Conservation (phyloP, 2,797 vertebrate genomes). For the Sebastiscus tertius region DNA sequence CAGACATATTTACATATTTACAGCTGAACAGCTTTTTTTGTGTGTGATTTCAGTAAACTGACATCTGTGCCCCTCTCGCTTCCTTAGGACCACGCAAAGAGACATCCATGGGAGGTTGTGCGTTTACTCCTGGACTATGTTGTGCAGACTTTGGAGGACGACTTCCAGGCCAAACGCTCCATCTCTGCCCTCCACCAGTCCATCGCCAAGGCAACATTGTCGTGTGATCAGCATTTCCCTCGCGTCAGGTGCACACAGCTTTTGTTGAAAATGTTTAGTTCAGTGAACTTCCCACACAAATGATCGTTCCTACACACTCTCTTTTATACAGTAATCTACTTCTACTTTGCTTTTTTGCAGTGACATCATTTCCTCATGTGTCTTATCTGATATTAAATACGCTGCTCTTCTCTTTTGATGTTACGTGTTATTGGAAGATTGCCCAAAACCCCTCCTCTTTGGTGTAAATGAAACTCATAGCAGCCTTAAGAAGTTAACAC, state of each 20-base stretch:
- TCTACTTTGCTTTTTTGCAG: not conserved
- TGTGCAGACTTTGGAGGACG: constrained; percentile 92
- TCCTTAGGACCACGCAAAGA: constrained; percentile 65
- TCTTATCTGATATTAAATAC: not conserved
- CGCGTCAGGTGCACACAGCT: constrained; percentile 84
- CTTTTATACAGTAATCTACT: not conserved
- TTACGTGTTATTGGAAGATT: not conserved
- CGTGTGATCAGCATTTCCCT: constrained; percentile 85
- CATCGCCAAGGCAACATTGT: constrained; percentile 87
- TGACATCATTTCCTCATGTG: not conserved
- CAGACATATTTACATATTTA: not conserved
- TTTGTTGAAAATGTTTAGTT: not conserved
- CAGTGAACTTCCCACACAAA: not conserved
- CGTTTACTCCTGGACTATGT: constrained; percentile 90
- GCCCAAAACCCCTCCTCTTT: not conserved
- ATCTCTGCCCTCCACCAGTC: constrained; percentile 79
- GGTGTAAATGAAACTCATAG: not conserved
- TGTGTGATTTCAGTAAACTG: not conserved
- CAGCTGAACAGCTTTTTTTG: not conserved
- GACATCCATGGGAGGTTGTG: constrained; percentile 65
- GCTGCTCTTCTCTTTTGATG: not conserved
- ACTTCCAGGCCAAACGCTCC: constrained; percentile 85
- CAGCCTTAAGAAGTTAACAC: not conserved
- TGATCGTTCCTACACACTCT: not conserved
- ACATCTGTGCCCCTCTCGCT: not conserved